A percentile compares a stretch with the other conserved stretches of the same genome.
These are phyloP conservation scores for Labrus mixtus DNA, from an alignment of 2,113 vertebrate species.

Conservation along the genomic window DNA sequence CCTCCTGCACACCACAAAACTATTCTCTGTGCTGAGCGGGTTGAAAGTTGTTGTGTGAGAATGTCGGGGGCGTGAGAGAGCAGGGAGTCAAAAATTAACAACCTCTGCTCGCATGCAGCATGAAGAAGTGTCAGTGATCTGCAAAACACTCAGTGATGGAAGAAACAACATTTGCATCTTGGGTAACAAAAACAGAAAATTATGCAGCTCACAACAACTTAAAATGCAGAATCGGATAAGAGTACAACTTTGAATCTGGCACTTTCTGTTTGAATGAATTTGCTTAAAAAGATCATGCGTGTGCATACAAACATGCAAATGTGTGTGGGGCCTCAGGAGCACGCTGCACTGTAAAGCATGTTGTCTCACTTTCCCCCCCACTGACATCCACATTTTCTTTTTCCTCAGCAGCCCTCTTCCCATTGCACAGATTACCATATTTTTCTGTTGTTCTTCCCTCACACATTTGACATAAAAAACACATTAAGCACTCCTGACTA, in stretches of 20 bases:
- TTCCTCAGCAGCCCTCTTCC: not conserved
- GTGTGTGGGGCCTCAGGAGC: not conserved
- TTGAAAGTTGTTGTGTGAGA: conserved; percentile 37
- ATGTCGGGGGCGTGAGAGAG: conserved; percentile 14
- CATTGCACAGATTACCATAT: not conserved
- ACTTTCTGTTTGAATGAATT: not conserved
- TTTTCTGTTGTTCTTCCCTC: not conserved
- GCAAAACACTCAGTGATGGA: not conserved
- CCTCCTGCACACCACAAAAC: not conserved
- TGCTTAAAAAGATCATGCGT: conserved; percentile 3
- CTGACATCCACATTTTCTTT: conserved; percentile 29
- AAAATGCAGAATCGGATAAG: not conserved
- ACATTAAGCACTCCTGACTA: conserved; percentile 6
- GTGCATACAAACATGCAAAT: conserved; percentile 10
- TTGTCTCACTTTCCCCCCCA: not conserved
- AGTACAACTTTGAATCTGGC: not conserved
- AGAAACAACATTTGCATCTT: not conserved
- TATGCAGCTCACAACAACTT: conserved; percentile 1
- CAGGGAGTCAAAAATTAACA: conserved; percentile 32
- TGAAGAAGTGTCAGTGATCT: conserved; percentile 14
- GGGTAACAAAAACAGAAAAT: conserved; percentile 5
- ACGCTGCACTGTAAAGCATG: not conserved
- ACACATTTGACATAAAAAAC: conserved; percentile 11
- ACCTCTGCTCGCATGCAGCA: conserved; percentile 10
- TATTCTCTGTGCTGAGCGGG: not conserved